phyloP scores from a whole-genome alignment of 2,113 vertebrate species.

The Pycnonotus jocosus region DNA sequence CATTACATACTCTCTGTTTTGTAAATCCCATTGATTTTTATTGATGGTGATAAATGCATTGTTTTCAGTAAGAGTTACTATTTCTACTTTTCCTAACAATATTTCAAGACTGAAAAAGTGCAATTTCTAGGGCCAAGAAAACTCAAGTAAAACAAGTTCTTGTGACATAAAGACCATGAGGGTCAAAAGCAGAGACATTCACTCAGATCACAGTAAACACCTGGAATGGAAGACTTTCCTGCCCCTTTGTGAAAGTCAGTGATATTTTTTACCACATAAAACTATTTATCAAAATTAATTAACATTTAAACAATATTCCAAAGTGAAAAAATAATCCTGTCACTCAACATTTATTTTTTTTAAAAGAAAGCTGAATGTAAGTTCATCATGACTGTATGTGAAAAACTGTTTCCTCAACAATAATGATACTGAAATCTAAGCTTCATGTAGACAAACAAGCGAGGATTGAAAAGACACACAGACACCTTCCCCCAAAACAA shows the following conservation, averaged over 20 bases:
- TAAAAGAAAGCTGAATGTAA: not conserved
- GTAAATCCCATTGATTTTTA: not conserved
- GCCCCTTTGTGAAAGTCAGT: not conserved
- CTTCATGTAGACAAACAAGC: not conserved
- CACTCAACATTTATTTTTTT: not conserved
- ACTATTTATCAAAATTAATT: not conserved
- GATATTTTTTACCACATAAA: not conserved
- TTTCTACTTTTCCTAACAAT: not conserved
- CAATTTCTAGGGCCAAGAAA: not conserved
- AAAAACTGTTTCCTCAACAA: not conserved
- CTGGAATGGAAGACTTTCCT: not conserved
- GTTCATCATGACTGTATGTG: not conserved
- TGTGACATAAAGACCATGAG: not conserved
- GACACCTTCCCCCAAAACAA: conserved; percentile 20
- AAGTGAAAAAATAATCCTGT: not conserved
- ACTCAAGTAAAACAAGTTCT: not conserved
- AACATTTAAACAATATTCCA: not conserved
- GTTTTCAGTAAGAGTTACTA: not conserved
- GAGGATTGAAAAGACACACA: conserved; percentile 7
- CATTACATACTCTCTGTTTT: not conserved
- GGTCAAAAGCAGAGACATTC: not conserved
- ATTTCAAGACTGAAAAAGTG: not conserved
- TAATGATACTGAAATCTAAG: not conserved
- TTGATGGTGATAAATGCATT: not conserved
- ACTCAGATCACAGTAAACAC: not conserved